A percentile compares a stretch with the other conserved stretches of the same genome.
Evolutionary conservation across 2,888 invertebrate species (phyloP).

Genomic region (Lumbricus terrestris): DNA sequence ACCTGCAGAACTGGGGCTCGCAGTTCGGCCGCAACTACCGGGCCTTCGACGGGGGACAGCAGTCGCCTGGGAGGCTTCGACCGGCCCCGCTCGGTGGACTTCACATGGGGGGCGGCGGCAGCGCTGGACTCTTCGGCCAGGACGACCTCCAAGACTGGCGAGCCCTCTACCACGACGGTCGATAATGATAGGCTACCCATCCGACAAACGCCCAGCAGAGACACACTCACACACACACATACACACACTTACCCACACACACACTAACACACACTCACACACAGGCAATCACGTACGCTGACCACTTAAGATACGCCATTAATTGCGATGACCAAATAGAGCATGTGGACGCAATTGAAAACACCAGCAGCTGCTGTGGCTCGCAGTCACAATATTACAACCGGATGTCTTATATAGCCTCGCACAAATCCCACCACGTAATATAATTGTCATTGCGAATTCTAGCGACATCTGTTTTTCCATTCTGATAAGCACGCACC

Average conservation of each 20-base stretch:
- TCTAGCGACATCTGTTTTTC: background rate
- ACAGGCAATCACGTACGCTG: background rate
- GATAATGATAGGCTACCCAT: background rate
- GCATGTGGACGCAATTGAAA: background rate
- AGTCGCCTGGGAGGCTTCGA: background rate
- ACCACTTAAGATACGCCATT: background rate
- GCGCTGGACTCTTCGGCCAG: background rate
- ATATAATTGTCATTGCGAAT: background rate
- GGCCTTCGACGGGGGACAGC: background rate
- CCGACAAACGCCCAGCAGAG: background rate
- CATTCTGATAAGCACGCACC: background rate
- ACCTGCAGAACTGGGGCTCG: constrained; percentile 13
- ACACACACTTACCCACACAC: no score
- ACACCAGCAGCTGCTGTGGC: background rate
- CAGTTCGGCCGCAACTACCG: constrained; percentile 14
- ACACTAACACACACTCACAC: no score
- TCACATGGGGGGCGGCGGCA: background rate
- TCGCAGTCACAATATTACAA: background rate
- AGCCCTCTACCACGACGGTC: background rate
- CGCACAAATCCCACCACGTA: background rate
- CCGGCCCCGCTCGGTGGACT: background rate
- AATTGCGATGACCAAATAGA: background rate
- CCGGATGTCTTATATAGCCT: background rate
- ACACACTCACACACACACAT: no score
- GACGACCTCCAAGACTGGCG: background rate